Conservation (phyloP, 64 coral and sea anemone genomes). For the Dendronephthya gigantea region DNA sequence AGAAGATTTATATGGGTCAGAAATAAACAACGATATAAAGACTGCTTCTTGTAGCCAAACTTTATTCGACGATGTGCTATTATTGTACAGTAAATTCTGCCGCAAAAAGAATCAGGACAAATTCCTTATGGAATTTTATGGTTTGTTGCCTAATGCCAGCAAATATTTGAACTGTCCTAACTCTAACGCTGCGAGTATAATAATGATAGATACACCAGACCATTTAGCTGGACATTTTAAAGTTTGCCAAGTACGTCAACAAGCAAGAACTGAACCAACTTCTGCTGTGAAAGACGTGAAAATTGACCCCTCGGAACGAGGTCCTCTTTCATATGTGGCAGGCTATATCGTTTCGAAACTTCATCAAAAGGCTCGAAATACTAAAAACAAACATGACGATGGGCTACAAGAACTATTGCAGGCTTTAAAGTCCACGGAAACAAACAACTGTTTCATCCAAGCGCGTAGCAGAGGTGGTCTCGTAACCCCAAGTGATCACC, state of each 20-base stretch:
- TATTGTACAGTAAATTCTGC: neutral
- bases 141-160: conserved; percentile 11
- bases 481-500: neutral
- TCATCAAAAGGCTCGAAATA: neutral
- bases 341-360: conserved; percentile 13
- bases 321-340: neutral
- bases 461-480: neutral
- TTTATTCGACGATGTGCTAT: neutral
- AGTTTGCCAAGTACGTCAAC: neutral
- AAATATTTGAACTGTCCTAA: conserved; percentile 8
- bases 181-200: neutral
- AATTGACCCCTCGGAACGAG: neutral
- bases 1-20: neutral
- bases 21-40: neutral
- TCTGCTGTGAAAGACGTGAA: neutral
- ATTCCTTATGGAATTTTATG: neutral
- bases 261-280: neutral
- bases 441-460: neutral
- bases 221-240: conserved; percentile 1
- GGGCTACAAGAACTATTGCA: neutral
- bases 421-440: neutral
- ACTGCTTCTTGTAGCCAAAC: neutral
- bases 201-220: neutral
- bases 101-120: conserved; percentile 9
- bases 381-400: neutral